These are phyloP conservation scores for Uropsilus gracilis DNA, from an alignment of 2,113 vertebrate genomes.

Conservation along the genomic window DNA sequence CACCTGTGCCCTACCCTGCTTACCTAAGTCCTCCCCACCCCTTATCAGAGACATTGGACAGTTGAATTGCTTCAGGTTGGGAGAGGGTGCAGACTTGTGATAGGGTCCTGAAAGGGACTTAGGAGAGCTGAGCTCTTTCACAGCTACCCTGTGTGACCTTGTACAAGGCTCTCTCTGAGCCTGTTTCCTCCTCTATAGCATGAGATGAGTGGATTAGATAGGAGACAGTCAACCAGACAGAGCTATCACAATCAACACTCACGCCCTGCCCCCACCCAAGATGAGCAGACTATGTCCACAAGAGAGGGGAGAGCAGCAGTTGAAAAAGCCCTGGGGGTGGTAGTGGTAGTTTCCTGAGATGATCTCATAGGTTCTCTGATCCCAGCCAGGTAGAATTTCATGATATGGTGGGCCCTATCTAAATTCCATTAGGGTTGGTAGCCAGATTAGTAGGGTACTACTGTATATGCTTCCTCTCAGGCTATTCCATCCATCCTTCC, in stretches of 20 bases:
- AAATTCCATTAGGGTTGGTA: neutral
- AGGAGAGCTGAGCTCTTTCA: neutral
- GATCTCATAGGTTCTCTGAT: neutral
- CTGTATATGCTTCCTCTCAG: neutral
- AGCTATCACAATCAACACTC: neutral
- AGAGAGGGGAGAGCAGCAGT: neutral
- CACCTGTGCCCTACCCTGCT: neutral
- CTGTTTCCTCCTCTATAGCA: neutral
- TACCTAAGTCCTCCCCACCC: neutral
- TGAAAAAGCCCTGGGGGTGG: neutral
- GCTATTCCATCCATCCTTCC: neutral
- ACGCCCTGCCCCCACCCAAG: neutral
- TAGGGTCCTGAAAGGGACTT: neutral
- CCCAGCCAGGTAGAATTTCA: neutral
- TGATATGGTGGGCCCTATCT: neutral
- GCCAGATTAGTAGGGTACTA: neutral
- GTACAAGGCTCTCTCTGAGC: neutral
- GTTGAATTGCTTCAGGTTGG: neutral
- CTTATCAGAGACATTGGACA: neutral
- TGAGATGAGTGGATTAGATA: neutral
- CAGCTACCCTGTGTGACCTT: fast-evolving
- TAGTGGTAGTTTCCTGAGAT: neutral
- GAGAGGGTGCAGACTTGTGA: neutral
- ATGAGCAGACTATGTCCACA: neutral
- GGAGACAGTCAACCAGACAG: neutral